Evolutionary conservation across 2,113 vertebrate genomes (phyloP).

Genomic region (Petrocephalus zakoni): DNA sequence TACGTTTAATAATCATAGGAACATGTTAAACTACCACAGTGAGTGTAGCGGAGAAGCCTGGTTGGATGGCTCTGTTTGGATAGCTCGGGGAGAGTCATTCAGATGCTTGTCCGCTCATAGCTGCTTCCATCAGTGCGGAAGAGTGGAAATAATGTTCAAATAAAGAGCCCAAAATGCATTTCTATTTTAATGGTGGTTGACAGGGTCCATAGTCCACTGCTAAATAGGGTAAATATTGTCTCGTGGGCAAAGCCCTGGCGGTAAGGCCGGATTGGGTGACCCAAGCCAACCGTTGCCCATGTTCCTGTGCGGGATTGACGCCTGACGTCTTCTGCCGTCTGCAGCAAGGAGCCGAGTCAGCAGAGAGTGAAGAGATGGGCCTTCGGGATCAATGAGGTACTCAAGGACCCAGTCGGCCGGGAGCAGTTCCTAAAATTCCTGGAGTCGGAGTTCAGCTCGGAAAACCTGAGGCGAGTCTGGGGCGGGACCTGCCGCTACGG

Average conservation of each 20-base stretch:
- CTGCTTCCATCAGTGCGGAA: neutral
- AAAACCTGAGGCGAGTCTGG: slow-evolving; percentile 70
- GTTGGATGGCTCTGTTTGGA: neutral
- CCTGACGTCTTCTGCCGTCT: neutral
- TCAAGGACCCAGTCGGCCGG: slow-evolving; percentile 77
- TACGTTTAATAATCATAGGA: neutral
- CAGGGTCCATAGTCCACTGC: slow-evolving; percentile 13
- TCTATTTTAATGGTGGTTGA: neutral
- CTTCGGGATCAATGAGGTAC: slow-evolving; percentile 76
- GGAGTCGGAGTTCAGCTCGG: slow-evolving; percentile 84
- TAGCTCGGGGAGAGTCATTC: neutral
- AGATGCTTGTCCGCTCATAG: neutral
- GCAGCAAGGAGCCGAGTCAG: slow-evolving; percentile 76
- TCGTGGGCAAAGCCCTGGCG: neutral
- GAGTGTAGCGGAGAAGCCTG: neutral
- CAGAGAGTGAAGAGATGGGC: slow-evolving; percentile 79
- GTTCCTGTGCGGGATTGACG: neutral
- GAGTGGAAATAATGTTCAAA: neutral
- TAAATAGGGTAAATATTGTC: slow-evolving; percentile 12
- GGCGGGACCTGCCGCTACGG: neutral
- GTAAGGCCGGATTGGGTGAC: neutral
- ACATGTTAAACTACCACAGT: neutral
- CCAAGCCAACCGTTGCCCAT: neutral
- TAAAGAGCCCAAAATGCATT: neutral
- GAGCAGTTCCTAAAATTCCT: slow-evolving; percentile 82